Evolutionary conservation across 1,140 invertebrate species (phyloP).

Genomic region (Chionoecetes opilio): DNA sequence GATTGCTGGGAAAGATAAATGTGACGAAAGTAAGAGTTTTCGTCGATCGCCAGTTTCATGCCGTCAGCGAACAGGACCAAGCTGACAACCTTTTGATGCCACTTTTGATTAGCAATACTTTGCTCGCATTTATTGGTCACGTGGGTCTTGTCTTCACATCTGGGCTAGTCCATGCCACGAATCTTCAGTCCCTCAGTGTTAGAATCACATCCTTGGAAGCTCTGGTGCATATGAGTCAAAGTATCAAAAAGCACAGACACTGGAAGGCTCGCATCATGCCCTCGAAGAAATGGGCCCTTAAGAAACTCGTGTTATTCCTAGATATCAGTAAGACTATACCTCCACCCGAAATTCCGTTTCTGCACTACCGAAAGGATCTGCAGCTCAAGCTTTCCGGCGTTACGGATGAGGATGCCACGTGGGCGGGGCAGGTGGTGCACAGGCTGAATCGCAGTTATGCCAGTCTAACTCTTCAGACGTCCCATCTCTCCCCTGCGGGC

Average conservation of each 20-base stretch:
- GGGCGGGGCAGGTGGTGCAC: constrained; percentile 66
- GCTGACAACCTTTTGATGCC: constrained; percentile 19
- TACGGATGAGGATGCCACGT: constrained; percentile 45
- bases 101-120: constrained; percentile 5
- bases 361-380: constrained; percentile 40
- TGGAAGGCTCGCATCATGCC: constrained; percentile 56
- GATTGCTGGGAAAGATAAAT: constrained; percentile 36
- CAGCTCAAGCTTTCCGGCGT: constrained; percentile 62
- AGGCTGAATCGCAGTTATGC: constrained; percentile 21
- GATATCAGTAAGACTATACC: constrained; percentile 21
- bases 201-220: constrained; percentile 58
- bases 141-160: constrained; percentile 21
- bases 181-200: constrained; percentile 53
- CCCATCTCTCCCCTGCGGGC: neutral
- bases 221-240: neutral
- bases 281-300: constrained; percentile 52
- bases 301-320: constrained; percentile 53
- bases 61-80: neutral
- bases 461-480: constrained; percentile 55
- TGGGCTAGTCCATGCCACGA: constrained; percentile 23
- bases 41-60: constrained; percentile 52
- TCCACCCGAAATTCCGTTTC: neutral
- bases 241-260: constrained; percentile 57
- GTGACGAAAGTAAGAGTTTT: constrained; percentile 54
- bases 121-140: constrained; percentile 66